Evolutionary conservation across 2,113 vertebrate species (phyloP).

Genomic region (Phasianus colchicus): DNA sequence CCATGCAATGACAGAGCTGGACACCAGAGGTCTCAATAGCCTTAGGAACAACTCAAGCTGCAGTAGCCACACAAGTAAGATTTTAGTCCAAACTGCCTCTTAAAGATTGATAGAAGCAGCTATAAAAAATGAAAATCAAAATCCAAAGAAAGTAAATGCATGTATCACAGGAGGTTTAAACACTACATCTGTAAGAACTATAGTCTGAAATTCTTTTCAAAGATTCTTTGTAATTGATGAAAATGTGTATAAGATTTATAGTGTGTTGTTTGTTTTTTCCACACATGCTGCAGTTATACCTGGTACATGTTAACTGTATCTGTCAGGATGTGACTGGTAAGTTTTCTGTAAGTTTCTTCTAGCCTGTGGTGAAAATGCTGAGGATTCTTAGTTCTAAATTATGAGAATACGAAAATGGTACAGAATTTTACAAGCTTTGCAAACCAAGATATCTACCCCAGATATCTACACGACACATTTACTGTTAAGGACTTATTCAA

Average conservation of each 20-base stretch:
- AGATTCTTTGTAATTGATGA: background rate
- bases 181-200: background rate
- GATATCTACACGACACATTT: background rate
- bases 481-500: background rate
- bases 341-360: background rate
- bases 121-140: background rate
- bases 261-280: background rate
- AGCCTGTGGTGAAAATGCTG: background rate
- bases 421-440: background rate
- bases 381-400: background rate
- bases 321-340: background rate
- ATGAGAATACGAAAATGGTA: background rate
- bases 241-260: background rate
- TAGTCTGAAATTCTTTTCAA: background rate
- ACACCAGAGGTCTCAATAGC: conserved; percentile 75
- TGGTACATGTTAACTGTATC: background rate
- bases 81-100: background rate
- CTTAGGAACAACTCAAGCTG: background rate
- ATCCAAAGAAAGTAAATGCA: background rate
- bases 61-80: background rate
- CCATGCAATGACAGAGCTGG: background rate
- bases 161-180: background rate
- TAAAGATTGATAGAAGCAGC: background rate
- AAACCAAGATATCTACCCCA: background rate
- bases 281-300: background rate